Evolutionary conservation across 2,888 invertebrate genomes (phyloP), one percentile per base, ranked within the genome.

Genomic region (Leucoptera coffeella): DNA sequence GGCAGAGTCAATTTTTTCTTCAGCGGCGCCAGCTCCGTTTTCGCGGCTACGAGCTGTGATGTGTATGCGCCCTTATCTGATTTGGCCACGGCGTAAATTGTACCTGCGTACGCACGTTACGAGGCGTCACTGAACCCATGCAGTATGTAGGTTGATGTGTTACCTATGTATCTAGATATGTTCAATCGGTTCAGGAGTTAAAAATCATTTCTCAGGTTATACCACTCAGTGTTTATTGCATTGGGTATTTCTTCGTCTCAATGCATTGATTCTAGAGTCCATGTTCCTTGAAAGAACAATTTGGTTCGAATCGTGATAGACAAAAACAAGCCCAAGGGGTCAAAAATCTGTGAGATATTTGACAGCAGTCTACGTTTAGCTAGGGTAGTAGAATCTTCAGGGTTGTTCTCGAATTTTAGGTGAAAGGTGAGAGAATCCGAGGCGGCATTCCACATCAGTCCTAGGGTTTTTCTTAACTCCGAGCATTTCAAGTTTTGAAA

Each of bases 361-460:
- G 35, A 35, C 2, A 36, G 31, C 12, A 37, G 11, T 1, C 4
- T 4, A 11, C 35, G 27, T 27, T 35, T 35, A 8, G 34, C 32
- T 21, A 30, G 19, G 12, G 15, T 21, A 4, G 12, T 10, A n/a
- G n/a, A n/a, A n/a, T n/a, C n/a, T 10, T 10, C 9, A 7, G 12
- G 2, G 2, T 17, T 12, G 7, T 10, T 2, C 3, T 26, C 14
- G 11, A 30, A 12, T 19, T 23, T 23, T 27, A 26, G 30, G 22
- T 34, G 34, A n/a, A 35, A 35, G 4, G 27, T 22, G 23, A 32
- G 34, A 1, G 14, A 30, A 12, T 28, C 23, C 4, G 9, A 6
- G n/a, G n/a, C 14, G n/a, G 23, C 4, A 11, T 23, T 23, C 14
- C 14, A 23, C 9, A 6, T 14, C 6, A 23, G 14, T 6, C 23